phyloP scores from a whole-genome alignment of 2,888 invertebrate genomes.

The Zele albiditarsus region DNA sequence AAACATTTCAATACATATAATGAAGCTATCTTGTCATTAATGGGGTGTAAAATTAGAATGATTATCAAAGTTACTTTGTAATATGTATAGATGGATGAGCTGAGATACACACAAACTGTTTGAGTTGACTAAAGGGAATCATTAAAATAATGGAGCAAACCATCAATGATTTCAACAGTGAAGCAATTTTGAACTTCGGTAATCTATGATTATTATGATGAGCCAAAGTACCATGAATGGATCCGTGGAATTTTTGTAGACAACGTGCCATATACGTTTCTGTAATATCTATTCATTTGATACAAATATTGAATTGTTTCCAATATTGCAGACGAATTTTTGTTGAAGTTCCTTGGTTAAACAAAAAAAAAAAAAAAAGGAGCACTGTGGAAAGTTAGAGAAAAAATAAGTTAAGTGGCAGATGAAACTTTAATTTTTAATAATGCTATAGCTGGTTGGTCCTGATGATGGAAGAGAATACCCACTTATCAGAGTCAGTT shows the following conservation, averaged over 20 bases:
- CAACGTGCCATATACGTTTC: background rate
- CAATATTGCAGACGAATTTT: background rate
- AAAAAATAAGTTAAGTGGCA: background rate
- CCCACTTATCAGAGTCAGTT: background rate
- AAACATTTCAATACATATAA: no score
- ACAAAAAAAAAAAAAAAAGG: background rate
- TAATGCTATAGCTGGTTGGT: background rate
- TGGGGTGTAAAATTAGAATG: background rate
- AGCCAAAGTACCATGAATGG: no score
- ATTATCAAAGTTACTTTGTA: no score
- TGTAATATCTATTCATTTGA: background rate
- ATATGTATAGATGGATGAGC: no score
- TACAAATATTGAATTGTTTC: background rate
- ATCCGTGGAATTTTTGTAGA: no score
- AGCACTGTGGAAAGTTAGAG: background rate
- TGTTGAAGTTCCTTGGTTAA: background rate
- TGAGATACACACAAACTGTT: no score
- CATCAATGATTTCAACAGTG: no score
- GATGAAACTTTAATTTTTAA: slow-evolving; percentile 17
- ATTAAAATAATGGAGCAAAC: no score
- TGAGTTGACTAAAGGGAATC: no score
- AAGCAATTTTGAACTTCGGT: no score
- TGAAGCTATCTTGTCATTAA: background rate
- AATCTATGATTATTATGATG: no score
- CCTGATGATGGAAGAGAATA: background rate